Evolutionary conservation across 2,888 invertebrate genomes (phyloP).

Genomic region (Trilocha varians): DNA sequence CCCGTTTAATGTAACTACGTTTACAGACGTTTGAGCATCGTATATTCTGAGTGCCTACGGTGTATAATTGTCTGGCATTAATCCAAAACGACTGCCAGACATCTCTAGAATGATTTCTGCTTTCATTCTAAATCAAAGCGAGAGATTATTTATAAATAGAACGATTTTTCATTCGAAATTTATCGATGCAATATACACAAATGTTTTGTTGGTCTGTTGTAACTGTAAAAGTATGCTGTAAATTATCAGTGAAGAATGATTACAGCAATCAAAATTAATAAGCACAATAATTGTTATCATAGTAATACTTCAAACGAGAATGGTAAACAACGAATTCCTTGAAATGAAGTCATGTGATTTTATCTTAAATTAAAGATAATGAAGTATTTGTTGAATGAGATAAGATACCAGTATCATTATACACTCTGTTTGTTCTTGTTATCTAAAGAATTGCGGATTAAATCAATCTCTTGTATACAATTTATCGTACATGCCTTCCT

Average conservation of each 20-base stretch:
- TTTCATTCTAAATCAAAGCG: slow-evolving; percentile 24
- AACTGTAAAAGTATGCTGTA: not conserved
- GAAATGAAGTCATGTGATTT: slow-evolving; percentile 12
- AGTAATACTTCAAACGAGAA: not conserved
- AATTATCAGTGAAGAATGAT: not conserved
- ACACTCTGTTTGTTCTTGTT: slow-evolving; percentile 12
- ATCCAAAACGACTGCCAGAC: slow-evolving; percentile 35
- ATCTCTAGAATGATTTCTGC: slow-evolving; percentile 19
- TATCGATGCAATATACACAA: slow-evolving; percentile 2
- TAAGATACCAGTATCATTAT: slow-evolving; percentile 13
- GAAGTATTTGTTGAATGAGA: not conserved
- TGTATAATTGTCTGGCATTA: slow-evolving; percentile 21
- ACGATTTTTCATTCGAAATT: slow-evolving; percentile 4
- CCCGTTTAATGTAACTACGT: slow-evolving; percentile 26
- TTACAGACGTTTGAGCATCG: slow-evolving; percentile 19
- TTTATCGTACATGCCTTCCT: slow-evolving; percentile 26
- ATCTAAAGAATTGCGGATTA: slow-evolving; percentile 23
- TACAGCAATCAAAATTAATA: not conserved
- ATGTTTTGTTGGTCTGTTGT: not conserved
- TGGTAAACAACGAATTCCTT: not conserved
- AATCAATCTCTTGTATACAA: slow-evolving; percentile 28
- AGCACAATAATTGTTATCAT: not conserved
- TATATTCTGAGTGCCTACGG: slow-evolving; percentile 12
- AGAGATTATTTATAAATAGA: slow-evolving; percentile 11
- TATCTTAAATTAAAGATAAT: slow-evolving; percentile 16